Percentiles rank a stretch among this genome's conserved stretches.
Evolutionary conservation across 2,797 vertebrate genomes (phyloP).

Genomic region (Hydrocynus forskahlii): DNA sequence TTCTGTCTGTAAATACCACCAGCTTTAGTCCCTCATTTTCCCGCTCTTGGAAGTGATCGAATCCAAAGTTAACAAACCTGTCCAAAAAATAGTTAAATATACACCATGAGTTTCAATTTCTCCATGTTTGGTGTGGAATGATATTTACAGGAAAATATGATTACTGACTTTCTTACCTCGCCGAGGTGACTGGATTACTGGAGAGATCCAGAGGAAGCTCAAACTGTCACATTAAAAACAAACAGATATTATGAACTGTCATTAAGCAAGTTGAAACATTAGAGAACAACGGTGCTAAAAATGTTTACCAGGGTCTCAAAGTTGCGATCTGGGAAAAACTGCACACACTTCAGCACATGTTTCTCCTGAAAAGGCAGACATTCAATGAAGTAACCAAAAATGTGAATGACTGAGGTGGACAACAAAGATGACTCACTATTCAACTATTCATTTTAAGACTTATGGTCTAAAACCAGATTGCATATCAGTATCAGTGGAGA

Average conservation of each 20-base stretch:
- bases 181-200: conserved; percentile 62
- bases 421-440: too few relatives aligned
- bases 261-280: background rate
- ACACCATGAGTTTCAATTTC: background rate
- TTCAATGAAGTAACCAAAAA: too few relatives aligned
- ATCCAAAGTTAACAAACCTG: conserved; percentile 90
- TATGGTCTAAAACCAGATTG: too few relatives aligned
- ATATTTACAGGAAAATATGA: background rate
- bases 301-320: conserved; percentile 85
- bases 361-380: conserved; percentile 73
- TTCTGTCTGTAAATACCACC: conserved; percentile 84
- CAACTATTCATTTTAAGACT: too few relatives aligned
- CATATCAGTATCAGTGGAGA: too few relatives aligned
- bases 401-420: too few relatives aligned
- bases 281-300: background rate
- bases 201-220: conserved; percentile 80
- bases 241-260: background rate
- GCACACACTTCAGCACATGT: conserved; percentile 85
- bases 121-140: background rate
- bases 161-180: conserved; percentile 69
- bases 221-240: conserved; percentile 76
- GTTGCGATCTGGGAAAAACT: conserved; percentile 85
- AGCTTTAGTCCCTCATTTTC: conserved; percentile 75
- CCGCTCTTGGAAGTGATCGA: conserved; percentile 75
- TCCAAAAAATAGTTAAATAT: background rate